Evolutionary conservation across 2,888 invertebrate genomes (phyloP).

Genomic region (Lithophane semibrunnea): DNA sequence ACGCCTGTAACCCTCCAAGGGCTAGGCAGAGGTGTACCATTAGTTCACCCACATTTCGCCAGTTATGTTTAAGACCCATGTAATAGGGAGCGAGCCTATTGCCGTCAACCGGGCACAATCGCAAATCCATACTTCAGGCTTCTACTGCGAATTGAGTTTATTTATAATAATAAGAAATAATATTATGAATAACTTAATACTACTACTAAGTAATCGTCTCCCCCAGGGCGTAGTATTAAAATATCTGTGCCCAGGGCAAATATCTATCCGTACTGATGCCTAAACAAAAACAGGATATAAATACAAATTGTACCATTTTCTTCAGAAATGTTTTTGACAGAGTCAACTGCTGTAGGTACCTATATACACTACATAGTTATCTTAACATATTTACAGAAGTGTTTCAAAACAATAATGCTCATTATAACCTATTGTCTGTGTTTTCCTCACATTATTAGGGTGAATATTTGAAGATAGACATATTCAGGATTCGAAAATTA

Average conservation of each 20-base stretch:
- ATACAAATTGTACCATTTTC: not conserved
- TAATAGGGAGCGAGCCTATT: no score
- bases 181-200: not conserved
- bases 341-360: not conserved
- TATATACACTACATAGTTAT: not conserved
- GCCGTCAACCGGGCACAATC: no score
- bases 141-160: no score
- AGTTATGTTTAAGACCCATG: no score
- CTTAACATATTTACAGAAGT: not conserved
- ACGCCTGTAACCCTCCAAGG: no score
- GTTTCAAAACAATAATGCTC: not conserved
- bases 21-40: no score
- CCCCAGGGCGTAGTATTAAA: not conserved
- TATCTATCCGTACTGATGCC: not conserved
- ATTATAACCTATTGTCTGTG: not conserved
- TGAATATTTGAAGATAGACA: no score
- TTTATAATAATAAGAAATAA: no score
- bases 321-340: not conserved
- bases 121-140: no score
- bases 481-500: no score
- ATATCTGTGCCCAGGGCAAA: not conserved
- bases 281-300: not conserved
- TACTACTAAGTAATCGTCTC: not conserved
- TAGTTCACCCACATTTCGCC: no score
- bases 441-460: slow-evolving; percentile 1